Percentiles rank a stretch among this genome's conserved stretches.
phyloP scores from a whole-genome alignment of 2,888 invertebrate genomes.

The Acronicta psi region DNA sequence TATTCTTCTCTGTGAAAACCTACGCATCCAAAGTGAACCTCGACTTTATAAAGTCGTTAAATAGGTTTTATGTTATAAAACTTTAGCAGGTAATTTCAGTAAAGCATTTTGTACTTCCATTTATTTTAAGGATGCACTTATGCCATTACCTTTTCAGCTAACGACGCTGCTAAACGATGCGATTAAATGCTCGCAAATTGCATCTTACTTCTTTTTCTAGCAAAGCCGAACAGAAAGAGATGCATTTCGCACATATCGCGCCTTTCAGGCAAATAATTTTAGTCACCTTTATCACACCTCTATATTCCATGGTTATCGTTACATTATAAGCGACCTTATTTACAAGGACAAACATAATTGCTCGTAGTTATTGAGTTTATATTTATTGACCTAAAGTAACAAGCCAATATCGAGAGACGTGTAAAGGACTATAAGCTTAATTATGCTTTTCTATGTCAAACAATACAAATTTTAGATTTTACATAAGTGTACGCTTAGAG shows the following conservation, averaged over 20 bases:
- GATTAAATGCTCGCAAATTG: constrained; percentile 29
- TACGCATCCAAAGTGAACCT: no score
- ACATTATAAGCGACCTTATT: background rate
- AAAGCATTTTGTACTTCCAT: constrained; percentile 9
- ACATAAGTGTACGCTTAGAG: no score
- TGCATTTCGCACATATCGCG: background rate
- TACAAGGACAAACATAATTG: no score
- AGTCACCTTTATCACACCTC: no score
- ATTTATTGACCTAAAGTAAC: no score
- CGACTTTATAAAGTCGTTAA: background rate
- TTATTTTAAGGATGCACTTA: constrained; percentile 15
- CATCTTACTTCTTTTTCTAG: constrained; percentile 4
- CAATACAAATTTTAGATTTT: no score
- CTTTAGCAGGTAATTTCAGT: constrained; percentile 1
- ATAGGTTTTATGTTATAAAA: background rate
- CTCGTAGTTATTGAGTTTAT: no score
- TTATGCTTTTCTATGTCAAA: no score
- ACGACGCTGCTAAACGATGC: constrained; percentile 29
- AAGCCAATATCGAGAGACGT: no score
- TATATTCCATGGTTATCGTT: background rate
- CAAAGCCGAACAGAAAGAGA: background rate
- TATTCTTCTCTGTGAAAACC: no score
- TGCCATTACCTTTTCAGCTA: constrained; percentile 21
- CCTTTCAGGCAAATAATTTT: background rate
- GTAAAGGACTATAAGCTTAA: no score